Evolutionary conservation across 2,113 vertebrate species (phyloP).

Genomic region (Passerina amoena): DNA sequence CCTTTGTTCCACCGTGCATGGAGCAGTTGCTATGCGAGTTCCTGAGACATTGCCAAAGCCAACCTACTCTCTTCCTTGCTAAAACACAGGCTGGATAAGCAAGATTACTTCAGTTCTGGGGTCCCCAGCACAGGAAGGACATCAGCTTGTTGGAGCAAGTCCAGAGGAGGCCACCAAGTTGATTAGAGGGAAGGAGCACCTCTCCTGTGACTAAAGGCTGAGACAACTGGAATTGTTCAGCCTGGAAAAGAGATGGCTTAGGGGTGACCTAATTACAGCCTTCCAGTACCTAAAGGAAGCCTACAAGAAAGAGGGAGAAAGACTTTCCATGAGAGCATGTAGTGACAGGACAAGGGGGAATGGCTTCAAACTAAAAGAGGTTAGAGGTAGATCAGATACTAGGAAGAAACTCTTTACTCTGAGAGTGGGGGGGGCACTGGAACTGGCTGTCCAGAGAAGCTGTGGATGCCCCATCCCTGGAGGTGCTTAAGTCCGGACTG

Average conservation of each 20-base stretch:
- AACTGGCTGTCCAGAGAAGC: background rate
- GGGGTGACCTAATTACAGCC: background rate
- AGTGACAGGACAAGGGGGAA: background rate
- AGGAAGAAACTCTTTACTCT: background rate
- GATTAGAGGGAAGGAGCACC: background rate
- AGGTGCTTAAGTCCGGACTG: background rate
- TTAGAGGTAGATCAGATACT: background rate
- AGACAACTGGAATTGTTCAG: background rate
- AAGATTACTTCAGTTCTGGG: background rate
- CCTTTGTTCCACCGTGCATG: accelerated
- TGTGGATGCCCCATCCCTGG: background rate
- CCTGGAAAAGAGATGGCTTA: background rate
- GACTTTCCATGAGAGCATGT: background rate
- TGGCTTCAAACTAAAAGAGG: background rate
- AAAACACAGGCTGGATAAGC: background rate
- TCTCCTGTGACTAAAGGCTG: background rate
- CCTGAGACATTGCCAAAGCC: background rate
- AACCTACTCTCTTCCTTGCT: background rate
- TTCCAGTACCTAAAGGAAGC: background rate
- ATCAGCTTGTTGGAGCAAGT: background rate
- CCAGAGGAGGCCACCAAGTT: background rate
- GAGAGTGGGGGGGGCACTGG: background rate
- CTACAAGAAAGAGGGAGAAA: background rate
- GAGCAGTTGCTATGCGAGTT: background rate
- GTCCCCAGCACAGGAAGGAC: background rate